A percentile compares a stretch with the other conserved stretches of the same genome.
Conservation (phyloP, 2,888 invertebrate genomes). For the Acleris holmiana region DNA sequence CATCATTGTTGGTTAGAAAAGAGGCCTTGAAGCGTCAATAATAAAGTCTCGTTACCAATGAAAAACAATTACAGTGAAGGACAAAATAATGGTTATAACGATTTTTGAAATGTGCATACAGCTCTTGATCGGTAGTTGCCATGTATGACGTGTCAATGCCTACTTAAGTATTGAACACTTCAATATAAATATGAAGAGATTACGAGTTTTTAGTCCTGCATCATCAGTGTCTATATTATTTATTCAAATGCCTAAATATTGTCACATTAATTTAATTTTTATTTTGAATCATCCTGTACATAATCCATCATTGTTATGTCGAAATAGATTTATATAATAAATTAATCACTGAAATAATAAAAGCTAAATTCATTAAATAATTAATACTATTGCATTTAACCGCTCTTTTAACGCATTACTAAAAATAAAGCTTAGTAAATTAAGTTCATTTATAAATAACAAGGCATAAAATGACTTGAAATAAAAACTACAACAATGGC, state of each 20-base stretch:
- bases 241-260: constrained; percentile 1
- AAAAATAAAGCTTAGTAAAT: constrained; percentile 14
- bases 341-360: background rate
- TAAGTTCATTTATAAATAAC: constrained; percentile 22
- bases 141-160: no score
- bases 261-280: background rate
- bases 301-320: background rate
- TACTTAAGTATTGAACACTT: no score
- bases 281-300: constrained; percentile 5
- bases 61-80: no score
- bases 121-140: no score
- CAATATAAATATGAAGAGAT: no score
- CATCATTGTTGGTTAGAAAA: no score
- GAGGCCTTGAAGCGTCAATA: no score
- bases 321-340: constrained; percentile 7
- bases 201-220: no score
- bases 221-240: background rate
- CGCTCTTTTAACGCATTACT: constrained; percentile 1
- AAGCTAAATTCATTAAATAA: constrained; percentile 13
- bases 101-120: no score
- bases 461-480: constrained; percentile 34
- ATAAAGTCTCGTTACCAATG: no score
- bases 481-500: constrained; percentile 24
- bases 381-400: constrained; percentile 16
- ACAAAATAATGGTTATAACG: no score